Base-by-base conservation (phyloP, 2,888 invertebrate genomes). In the Bibio marci region DNA sequence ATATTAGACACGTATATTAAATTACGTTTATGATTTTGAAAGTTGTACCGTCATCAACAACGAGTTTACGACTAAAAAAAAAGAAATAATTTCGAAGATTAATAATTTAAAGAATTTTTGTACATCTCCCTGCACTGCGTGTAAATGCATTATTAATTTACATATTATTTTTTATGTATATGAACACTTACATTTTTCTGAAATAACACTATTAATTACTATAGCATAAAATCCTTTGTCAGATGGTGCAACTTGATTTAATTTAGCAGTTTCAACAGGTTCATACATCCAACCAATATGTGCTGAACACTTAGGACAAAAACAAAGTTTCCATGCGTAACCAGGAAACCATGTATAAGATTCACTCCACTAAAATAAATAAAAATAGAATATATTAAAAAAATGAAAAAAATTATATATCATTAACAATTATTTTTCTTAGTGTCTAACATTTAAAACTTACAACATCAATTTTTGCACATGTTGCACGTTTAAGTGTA, bases 271-370 rank as follows among this genome's bases (percentile, higher is more conserved):
- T 30, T 49, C 48, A 22, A 62, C 47, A 31, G 58, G 66, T 50
- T 68, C 67, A 58, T 72, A 71, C 44, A 67, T 63, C 71, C 73
- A 76, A 33, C 76, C 76, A 28, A 76, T 56, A 48, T 72, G 72
- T 34, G 66, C 61, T 5, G 68, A 66, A 54, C 76, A 76, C 39
- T 67, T 65, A 14, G 71, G 67, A 52, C 76, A 76, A 32, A 68
- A 61, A 48, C 73, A 72, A 39, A 70, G 63, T 36, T 67, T 65
- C 76, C 76, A 76, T 12, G 65, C 65, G 49, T 68, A 75, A 11
- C 73, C 74, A n/a, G 73, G 72, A 54, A 70, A 76, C 74, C 75
- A 76, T 8, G 70, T 69, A 50, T 71, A 66, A 32, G 69, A 67
- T 41, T 63, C 58, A 48, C 68, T 66, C 55, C 65, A 67, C 69